Percentiles rank a stretch among this genome's conserved stretches.
phyloP scores from a whole-genome alignment of 2,888 invertebrate species.

The Calameuta pallipes region DNA sequence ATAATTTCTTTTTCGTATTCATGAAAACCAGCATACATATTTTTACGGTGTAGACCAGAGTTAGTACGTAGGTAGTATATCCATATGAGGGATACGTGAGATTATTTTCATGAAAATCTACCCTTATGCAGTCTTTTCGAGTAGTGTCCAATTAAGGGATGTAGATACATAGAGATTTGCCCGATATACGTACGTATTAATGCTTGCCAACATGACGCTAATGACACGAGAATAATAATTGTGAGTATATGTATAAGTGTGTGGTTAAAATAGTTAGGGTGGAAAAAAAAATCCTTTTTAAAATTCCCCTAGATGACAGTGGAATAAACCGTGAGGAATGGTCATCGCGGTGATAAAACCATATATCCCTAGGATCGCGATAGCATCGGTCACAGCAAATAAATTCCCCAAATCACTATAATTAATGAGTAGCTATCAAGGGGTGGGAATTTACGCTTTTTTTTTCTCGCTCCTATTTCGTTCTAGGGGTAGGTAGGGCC shows the following conservation, averaged over 20 bases:
- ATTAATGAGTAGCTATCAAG: not conserved
- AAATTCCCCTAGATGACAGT: not conserved
- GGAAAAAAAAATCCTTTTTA: not conserved
- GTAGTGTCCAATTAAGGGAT: not conserved
- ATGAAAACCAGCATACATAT: not conserved
- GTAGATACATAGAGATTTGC: not conserved
- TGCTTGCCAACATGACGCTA: not conserved
- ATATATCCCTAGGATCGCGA: not conserved
- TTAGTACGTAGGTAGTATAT: not conserved
- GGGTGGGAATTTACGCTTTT: not conserved
- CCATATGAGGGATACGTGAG: too few relatives aligned
- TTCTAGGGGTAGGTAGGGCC: not conserved
- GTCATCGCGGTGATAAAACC: not conserved
- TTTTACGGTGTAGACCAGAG: not conserved
- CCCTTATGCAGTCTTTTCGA: not conserved
- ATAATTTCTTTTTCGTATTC: not conserved
- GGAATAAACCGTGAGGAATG: not conserved
- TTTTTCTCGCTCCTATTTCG: not conserved
- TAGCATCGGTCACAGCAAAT: not conserved
- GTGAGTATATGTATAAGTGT: not conserved
- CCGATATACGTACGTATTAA: not conserved
- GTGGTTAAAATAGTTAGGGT: not conserved
- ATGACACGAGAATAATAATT: not conserved
- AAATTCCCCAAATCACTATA: conserved; percentile 4
- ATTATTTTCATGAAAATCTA: not conserved